Evolutionary conservation across 2,113 vertebrate genomes (phyloP).

Genomic region (Rafetus swinhoei): DNA sequence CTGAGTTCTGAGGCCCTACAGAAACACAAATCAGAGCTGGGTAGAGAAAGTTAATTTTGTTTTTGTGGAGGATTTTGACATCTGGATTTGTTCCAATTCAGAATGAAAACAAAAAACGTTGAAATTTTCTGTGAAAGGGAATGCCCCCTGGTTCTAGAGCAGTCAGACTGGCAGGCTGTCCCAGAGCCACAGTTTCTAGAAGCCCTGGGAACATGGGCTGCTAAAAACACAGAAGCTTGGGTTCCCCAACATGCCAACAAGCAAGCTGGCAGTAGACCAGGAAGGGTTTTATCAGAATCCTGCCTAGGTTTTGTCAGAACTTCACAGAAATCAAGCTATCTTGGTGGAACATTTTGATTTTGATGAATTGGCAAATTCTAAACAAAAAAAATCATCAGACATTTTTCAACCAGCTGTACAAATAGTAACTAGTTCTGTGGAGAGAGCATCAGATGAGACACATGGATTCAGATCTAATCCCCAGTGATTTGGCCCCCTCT

Average conservation of each 20-base stretch:
- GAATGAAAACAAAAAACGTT: background rate
- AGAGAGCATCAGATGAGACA: background rate
- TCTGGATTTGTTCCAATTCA: background rate
- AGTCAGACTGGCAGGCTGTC: background rate
- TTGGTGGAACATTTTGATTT: background rate
- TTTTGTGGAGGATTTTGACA: background rate
- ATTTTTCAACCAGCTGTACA: background rate
- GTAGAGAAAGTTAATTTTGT: background rate
- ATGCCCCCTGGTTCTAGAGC: background rate
- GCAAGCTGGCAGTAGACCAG: background rate
- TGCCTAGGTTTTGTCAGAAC: background rate
- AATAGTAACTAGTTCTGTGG: background rate
- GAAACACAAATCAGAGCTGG: background rate
- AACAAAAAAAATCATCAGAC: background rate
- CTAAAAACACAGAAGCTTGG: background rate
- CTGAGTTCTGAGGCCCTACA: background rate
- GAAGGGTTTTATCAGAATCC: background rate
- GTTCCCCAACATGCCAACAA: background rate
- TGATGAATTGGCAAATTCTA: background rate
- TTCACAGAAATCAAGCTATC: background rate
- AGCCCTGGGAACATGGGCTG: background rate
- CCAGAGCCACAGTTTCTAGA: background rate
- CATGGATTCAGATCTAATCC: background rate
- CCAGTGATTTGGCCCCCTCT: background rate
- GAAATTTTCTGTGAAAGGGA: background rate